Evolutionary conservation across 2,797 vertebrate species (phyloP).

Genomic region (Borostomias antarcticus): DNA sequence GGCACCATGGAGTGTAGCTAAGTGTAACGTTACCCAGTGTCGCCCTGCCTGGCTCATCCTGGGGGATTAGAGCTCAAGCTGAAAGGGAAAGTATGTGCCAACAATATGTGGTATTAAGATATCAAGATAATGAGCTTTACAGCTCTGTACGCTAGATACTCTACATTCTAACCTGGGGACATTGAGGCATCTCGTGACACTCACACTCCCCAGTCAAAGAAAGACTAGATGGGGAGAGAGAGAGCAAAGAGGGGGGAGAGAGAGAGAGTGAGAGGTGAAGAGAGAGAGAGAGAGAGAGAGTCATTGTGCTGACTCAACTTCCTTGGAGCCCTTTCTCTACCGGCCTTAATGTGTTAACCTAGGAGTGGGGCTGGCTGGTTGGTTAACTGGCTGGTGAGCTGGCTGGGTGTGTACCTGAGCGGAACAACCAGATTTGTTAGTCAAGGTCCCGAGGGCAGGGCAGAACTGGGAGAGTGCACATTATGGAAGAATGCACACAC

Average conservation of each 20-base stretch:
- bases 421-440: conserved; percentile 12
- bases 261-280: not conserved
- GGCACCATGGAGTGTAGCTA: conserved; percentile 3
- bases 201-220: not conserved
- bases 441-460: conserved; percentile 11
- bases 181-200: too few species aligned
- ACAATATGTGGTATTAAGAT: conserved; percentile 13
- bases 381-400: not conserved
- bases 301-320: too few species aligned
- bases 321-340: too few species aligned
- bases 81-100: not conserved
- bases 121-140: conserved; percentile 24
- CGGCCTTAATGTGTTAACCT: too few species aligned
- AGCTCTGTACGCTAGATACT: conserved; percentile 21
- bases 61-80: conserved; percentile 8
- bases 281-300: not conserved
- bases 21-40: not conserved
- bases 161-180: too few species aligned
- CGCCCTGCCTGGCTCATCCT: conserved; percentile 2
- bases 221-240: too few species aligned
- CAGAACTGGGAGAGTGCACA: conserved; percentile 4
- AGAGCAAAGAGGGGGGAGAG: conserved; percentile 2
- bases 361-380: too few species aligned
- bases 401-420: too few species aligned
- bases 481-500: not conserved